Evolutionary conservation across 2,113 vertebrate genomes (phyloP).

Genomic region (Patagioenas fasciata): DNA sequence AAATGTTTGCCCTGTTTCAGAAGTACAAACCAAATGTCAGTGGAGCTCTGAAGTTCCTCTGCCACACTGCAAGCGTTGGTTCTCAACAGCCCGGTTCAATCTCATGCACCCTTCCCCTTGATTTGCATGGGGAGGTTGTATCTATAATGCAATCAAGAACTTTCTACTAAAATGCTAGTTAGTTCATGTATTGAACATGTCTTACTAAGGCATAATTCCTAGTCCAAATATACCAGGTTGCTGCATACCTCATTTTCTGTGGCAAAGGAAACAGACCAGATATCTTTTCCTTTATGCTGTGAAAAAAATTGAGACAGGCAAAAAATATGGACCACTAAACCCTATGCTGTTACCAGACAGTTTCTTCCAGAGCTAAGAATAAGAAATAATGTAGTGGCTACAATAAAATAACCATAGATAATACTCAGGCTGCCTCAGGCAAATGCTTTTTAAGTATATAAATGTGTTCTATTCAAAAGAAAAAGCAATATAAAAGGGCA

Average conservation of each 20-base stretch:
- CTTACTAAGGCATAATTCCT: neutral
- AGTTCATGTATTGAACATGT: neutral
- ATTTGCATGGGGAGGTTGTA: neutral
- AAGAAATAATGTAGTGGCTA: neutral
- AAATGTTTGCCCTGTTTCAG: neutral
- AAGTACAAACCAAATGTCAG: neutral
- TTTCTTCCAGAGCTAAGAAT: neutral
- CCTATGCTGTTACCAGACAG: neutral
- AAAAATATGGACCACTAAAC: neutral
- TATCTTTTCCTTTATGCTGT: neutral
- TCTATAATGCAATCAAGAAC: neutral
- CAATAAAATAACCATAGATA: conserved; percentile 18
- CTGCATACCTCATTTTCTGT: neutral
- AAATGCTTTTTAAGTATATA: neutral
- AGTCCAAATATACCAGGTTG: neutral
- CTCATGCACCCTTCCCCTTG: neutral
- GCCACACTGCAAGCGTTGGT: neutral
- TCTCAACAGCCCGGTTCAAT: neutral
- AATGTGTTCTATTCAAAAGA: neutral
- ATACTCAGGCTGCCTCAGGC: neutral
- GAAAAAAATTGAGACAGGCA: neutral
- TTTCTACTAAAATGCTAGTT: neutral
- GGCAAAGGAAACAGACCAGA: neutral
- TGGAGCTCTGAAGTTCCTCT: neutral
- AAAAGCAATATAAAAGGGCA: neutral